A percentile compares a stretch with the other conserved stretches of the same genome.
Evolutionary conservation across 2,888 invertebrate species (phyloP).

Genomic region (Plebejus argus): DNA sequence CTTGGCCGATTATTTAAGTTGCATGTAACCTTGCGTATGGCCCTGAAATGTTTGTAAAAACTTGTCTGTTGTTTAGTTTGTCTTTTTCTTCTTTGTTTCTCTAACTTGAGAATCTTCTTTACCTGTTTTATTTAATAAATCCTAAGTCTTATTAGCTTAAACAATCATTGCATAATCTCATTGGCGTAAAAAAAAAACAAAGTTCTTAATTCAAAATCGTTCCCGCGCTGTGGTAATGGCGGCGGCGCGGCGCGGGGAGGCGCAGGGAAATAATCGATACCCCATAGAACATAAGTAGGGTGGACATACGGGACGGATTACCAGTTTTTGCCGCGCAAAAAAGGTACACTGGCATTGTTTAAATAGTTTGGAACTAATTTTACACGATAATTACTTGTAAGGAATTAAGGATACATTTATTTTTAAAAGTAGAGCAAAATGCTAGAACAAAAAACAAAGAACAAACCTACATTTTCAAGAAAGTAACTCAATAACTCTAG

Average conservation of each 20-base stretch:
- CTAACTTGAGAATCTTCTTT: too few relatives aligned
- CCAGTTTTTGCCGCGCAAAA: slow-evolving; percentile 58
- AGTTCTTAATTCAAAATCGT: slow-evolving; percentile 40
- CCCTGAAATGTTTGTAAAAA: too few relatives aligned
- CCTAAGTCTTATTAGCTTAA: background rate
- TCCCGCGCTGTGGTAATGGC: slow-evolving; percentile 41
- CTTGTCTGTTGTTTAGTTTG: too few relatives aligned
- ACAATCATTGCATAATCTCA: background rate
- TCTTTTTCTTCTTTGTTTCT: too few relatives aligned
- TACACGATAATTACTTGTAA: background rate
- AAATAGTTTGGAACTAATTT: background rate
- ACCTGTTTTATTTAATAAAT: background rate
- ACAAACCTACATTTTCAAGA: background rate
- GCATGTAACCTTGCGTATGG: too few relatives aligned
- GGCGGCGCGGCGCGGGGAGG: slow-evolving; percentile 45
- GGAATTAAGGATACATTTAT: background rate
- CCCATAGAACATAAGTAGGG: slow-evolving; percentile 74
- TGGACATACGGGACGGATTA: slow-evolving; percentile 66
- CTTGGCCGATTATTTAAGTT: too few relatives aligned
- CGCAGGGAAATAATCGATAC: slow-evolving; percentile 65
- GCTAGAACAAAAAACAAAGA: background rate
- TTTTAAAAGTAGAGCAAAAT: too few relatives aligned
- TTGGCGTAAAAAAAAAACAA: slow-evolving; percentile 37
- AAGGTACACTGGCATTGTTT: slow-evolving; percentile 34
- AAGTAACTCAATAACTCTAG: too few relatives aligned